phyloP scores from a whole-genome alignment of 2,888 invertebrate species.

The Trimorus sp. region DNA sequence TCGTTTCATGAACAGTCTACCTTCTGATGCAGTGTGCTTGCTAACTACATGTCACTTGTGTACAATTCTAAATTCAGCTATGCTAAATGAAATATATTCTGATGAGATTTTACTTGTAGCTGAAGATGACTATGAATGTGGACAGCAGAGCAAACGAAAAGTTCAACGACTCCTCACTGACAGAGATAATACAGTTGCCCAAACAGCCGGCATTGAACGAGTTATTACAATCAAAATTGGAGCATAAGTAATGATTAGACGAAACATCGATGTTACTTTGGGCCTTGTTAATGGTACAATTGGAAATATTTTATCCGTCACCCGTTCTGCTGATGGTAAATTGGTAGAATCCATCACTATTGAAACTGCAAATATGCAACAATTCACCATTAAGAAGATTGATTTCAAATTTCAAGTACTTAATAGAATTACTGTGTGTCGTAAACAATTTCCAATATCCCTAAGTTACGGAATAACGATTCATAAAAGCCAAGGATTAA shows the following conservation, averaged over 20 bases:
- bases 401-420: neutral
- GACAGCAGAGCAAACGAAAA: neutral
- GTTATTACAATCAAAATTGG: neutral
- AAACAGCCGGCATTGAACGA: constrained; percentile 10
- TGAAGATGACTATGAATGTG: constrained; percentile 8
- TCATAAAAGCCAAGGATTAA: constrained; percentile 12
- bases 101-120: constrained; percentile 10
- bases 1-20: constrained; percentile 7
- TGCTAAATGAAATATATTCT: neutral
- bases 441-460: constrained; percentile 6
- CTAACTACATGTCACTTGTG: constrained; percentile 8
- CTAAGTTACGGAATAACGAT: neutral
- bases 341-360: neutral
- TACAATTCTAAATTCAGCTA: constrained; percentile 19
- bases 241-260: constrained; percentile 4
- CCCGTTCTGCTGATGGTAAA: constrained; percentile 2
- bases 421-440: neutral
- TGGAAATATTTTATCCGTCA: neutral
- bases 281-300: constrained; percentile 13
- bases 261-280: constrained; percentile 5
- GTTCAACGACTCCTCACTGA: neutral
- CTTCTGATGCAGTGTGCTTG: constrained; percentile 11
- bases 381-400: neutral
- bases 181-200: neutral
- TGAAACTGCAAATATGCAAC: neutral